These are phyloP conservation scores for Pantelozetes paolii DNA, from an alignment of 2,888 invertebrate species.

Conservation along the genomic window DNA sequence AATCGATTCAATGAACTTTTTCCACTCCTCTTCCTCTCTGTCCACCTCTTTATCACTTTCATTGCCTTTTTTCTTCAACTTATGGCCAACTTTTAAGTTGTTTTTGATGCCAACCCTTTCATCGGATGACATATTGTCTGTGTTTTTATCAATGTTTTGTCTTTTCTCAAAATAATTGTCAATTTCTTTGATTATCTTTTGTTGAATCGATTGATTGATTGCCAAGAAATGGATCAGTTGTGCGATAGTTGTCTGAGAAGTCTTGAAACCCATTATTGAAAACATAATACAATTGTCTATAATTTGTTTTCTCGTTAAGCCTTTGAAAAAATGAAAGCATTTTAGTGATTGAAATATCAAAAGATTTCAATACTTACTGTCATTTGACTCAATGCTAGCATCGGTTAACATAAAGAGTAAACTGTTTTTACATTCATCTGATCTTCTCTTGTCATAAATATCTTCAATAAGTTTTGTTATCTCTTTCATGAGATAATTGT, in stretches of 20 bases:
- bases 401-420: neutral
- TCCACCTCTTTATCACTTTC: neutral
- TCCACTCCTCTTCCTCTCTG: neutral
- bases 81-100: neutral
- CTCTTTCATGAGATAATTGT: neutral
- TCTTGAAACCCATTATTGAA: neutral
- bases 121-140: neutral
- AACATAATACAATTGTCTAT: constrained; percentile 22
- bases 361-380: neutral
- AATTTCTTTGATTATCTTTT: constrained; percentile 24
- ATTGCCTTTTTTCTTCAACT: neutral
- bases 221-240: neutral
- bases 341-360: neutral
- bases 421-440: neutral
- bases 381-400: neutral
- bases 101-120: neutral
- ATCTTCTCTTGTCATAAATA: neutral
- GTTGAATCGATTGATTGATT: neutral
- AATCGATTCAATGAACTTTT: neutral
- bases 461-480: neutral
- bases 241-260: neutral
- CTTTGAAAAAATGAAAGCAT: neutral
- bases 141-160: neutral
- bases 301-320: neutral
- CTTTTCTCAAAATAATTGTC: constrained; percentile 11